A percentile compares a stretch with the other conserved stretches of the same genome.
Conservation (phyloP, 1,140 invertebrate genomes). For the Bombus cullumanus region DNA sequence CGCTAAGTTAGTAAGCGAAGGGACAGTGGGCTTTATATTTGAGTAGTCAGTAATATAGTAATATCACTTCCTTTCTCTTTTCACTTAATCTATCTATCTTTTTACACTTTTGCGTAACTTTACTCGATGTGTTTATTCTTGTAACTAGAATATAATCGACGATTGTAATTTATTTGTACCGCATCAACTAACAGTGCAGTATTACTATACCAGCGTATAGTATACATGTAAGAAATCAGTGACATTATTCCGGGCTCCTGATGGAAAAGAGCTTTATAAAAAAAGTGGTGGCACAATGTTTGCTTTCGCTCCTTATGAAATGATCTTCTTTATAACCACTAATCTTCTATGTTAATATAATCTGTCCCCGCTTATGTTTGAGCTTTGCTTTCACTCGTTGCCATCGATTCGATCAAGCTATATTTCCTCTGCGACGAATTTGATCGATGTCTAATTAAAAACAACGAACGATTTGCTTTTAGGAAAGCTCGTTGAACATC, state of each 20-base stretch:
- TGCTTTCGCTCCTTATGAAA: neutral
- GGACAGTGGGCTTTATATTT: neutral
- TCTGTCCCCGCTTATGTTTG: neutral
- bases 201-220: neutral
- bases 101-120: neutral
- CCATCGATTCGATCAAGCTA: neutral
- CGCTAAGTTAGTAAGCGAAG: neutral
- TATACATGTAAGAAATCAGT: neutral
- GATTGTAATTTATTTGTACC: neutral
- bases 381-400: neutral
- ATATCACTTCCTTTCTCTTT: neutral
- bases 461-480: neutral
- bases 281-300: neutral
- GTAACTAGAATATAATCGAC: neutral
- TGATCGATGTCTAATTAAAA: neutral
- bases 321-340: neutral
- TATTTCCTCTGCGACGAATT: too few relatives aligned
- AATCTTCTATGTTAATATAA: neutral
- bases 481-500: neutral
- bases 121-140: neutral
- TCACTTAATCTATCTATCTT: neutral
- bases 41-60: neutral
- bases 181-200: neutral
- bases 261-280: neutral
- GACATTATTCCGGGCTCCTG: too few relatives aligned